Base-by-base conservation (phyloP, 1,140 invertebrate genomes). In the Calliopsis andreniformis region DNA sequence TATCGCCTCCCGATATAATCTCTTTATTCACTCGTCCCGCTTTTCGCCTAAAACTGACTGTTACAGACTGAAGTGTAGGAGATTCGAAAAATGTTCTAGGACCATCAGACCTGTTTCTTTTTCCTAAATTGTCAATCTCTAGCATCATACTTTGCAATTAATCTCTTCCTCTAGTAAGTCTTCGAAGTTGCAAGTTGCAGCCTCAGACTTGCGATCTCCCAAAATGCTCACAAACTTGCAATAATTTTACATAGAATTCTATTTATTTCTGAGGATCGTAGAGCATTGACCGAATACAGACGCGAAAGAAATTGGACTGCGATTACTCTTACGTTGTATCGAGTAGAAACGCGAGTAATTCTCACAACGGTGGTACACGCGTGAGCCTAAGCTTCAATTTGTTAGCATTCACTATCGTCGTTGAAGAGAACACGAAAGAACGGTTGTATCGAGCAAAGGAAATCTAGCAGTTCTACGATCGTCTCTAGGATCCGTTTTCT, bases 401-500 rank as follows among this genome's bases (percentile, higher is more conserved):
- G 51, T 30, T 6, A 20, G 43, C 20, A 5, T 56, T 32, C 53
- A 18, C 53, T 8, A 16, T 18, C 18, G n/a, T 35, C 30, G 28
- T 43, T 8, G 16, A 28, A 45, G 42, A 14, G 42, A 25, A 59
- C 56, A 32, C 30, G 56, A 43, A 45, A 23, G 59, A 43, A 28
- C 42, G 59, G 16, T 10, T 2, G 51, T 39, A 28, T 28, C 42
- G 63, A 58, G 53, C 70, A 73, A 76, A 59, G 73, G 20, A 51
- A 67, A 71, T 82, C 79, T 82, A 82, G 67, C 67, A 23, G 30
- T 73, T 20, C 67, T 82, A 82, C 59, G 30, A 55, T 55, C 61
- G 55, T 20, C 0, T 67, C 51, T 75, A 62, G 47, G 30, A 59
- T 76, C 20, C 39, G 5, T 45, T 20, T 47, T n/a, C 18, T 20